Evolutionary conservation across 2,888 invertebrate species (phyloP), one percentile per base, ranked within the genome.

Genomic region (Dolichopus griseipennis): DNA sequence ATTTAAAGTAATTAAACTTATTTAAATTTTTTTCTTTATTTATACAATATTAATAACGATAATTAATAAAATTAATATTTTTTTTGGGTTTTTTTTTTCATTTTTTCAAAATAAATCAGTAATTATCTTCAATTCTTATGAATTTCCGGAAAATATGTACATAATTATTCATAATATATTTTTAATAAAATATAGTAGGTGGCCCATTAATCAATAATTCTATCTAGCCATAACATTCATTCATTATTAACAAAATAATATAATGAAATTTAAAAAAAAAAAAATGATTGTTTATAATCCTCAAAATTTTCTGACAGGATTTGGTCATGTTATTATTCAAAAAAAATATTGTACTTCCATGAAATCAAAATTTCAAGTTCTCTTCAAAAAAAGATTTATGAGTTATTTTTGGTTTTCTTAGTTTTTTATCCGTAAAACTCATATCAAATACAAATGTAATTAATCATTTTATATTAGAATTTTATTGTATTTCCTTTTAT

Each of bases 391-490:
- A 9, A 41, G 9, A 41, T 12, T 41, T 41, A 41, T 41, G 9
- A 6, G 41, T 6, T 41, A 6, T 41, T 41, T 12, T 15, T 15
- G 3, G 3, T 41, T 7, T 9, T 7, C 8, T 18, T 52, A 15
- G 9, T 1, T 12, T 52, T 52, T 52, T n/a, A 6, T 52, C 2
- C 1, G 9, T 2, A 15, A 18, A 52, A 7, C 15, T 52, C n/a
- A 12, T 15, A 6, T 52, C 18, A 52, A 18, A 15, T 52, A 12
- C 15, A 52, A 6, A 18, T 52, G 18, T 52, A 52, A 52, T 52
- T 52, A 52, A 52, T 52, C 52, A 52, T 52, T 52, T 52, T 52
- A 52, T 52, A 52, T 18, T 52, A 52, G 52, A 52, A 52, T 52
- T 52, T 52, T 52, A 18, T 52, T 1, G 9, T 18, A 12, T 52